Base-by-base conservation (phyloP, 2,113 vertebrate genomes). In the Oncorhynchus mykiss region DNA sequence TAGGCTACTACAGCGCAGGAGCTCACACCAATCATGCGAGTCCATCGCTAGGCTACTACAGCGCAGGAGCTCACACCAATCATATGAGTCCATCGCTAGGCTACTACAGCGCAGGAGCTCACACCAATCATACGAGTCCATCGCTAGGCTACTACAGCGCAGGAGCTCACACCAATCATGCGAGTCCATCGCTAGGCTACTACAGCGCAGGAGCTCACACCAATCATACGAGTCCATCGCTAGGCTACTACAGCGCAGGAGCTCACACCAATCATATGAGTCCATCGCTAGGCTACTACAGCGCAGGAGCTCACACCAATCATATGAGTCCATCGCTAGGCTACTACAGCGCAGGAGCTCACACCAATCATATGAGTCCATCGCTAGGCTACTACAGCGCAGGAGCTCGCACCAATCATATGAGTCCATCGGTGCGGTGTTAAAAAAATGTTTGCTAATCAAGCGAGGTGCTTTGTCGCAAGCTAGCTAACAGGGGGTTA, bases 401-500 rank as follows among this genome's bases (percentile, higher is more conserved):
- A 39, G 34, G 34, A 39, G 34, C 34, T 39, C 6, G 8, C 60
- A n/a, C 18, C 22, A 64, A 39, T 65, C 60, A 13, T 20, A 9
- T 7, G 16, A 64, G 48, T 71, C 76, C 49, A 65, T 59, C 24
- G 49, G 45, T 77, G 49, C 39, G 39, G 51, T 25, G 70, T 65
- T 65, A 8, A n/a, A 31, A 31, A 79, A 69, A 77, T 69, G 9
- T 59, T 66, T 34, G 59, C 22, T 25, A 59, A 80, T 85, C 45
- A 67, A 69, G 68, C 71, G 22, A 64, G 34, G 12, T 39, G 51
- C n/a, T 45, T 45, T 11, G 39, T 45, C 8, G 39, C 39, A 45
- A 11, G 39, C 39, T 24, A 73, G 54, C n/a, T 13, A 18, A 20
- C 18, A n/a, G 48, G 9, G 14, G 20, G n/a, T 45, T 45, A 45